A percentile compares a stretch with the other conserved stretches of the same genome.
These are phyloP conservation scores for Chelonoidis abingdonii DNA, from an alignment of 2,113 vertebrate species.

Conservation along the genomic window DNA sequence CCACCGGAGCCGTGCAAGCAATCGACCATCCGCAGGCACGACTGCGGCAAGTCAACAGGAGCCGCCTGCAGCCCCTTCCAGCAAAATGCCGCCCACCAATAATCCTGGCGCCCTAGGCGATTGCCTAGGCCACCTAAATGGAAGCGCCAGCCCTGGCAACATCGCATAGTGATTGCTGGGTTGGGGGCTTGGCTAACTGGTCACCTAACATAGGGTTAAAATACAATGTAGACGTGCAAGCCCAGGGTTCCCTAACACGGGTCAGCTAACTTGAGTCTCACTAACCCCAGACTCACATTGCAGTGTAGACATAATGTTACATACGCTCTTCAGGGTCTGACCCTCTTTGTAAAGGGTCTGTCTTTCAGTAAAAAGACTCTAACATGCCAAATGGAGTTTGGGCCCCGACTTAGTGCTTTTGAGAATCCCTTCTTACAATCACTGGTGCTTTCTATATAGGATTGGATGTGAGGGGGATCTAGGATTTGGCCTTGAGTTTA, in stretches of 20 bases:
- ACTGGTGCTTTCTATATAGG: neutral
- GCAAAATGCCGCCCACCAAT: too few species aligned
- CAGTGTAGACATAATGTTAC: neutral
- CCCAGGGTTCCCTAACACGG: neutral
- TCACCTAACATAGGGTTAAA: neutral
- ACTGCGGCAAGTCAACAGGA: too few species aligned
- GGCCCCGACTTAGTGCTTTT: neutral
- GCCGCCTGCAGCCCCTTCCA: too few species aligned
- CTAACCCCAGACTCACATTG: neutral
- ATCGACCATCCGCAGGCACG: too few species aligned
- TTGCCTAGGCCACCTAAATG: too few species aligned
- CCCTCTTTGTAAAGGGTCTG: neutral
- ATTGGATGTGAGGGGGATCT: neutral
- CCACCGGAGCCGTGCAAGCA: too few species aligned
- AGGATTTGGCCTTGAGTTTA: neutral
- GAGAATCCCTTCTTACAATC: neutral
- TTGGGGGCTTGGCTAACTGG: neutral
- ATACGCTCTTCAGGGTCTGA: neutral
- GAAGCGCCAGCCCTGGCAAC: too few species aligned
- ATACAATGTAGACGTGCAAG: neutral
- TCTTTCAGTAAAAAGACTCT: neutral
- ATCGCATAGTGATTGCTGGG: neutral
- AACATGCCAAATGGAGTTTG: neutral
- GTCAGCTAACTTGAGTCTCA: neutral
- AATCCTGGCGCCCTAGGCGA: too few species aligned